phyloP scores from a whole-genome alignment of 2,888 invertebrate species.

The Magallana nippona region DNA sequence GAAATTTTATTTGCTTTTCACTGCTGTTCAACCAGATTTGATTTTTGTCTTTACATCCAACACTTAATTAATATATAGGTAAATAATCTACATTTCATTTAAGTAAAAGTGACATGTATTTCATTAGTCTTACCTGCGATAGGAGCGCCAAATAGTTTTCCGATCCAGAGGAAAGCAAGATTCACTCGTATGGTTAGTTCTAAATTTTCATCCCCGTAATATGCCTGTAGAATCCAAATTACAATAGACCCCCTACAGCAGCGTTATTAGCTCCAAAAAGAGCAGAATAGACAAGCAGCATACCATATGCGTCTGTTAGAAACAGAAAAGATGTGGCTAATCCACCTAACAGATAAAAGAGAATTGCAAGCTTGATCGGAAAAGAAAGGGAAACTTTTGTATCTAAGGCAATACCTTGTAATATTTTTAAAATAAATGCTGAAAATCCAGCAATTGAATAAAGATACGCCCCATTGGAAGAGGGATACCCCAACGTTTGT shows the following conservation, averaged over 20 bases:
- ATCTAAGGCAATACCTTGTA: conserved; percentile 36
- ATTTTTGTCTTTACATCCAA: no score
- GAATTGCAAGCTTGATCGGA: conserved; percentile 42
- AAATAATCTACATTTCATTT: no score
- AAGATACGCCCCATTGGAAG: conserved; percentile 29
- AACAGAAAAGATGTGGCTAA: conserved; percentile 36
- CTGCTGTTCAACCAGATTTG: no score
- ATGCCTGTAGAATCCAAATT: conserved; percentile 33
- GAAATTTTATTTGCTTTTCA: no score
- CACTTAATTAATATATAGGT: no score
- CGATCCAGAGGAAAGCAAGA: conserved; percentile 5
- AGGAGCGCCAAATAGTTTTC: conserved; percentile 40
- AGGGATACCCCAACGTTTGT: neutral
- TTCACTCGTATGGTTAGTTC: conserved; percentile 37
- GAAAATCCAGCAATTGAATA: conserved; percentile 45
- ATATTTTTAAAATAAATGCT: conserved; percentile 38
- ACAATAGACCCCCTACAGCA: conserved; percentile 44
- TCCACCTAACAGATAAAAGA: conserved; percentile 43
- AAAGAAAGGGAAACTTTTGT: neutral
- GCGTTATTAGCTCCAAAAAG: conserved; percentile 47
- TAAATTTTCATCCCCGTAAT: conserved; percentile 39
- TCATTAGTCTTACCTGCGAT: conserved; percentile 36
- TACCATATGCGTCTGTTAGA: neutral
- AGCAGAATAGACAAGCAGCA: conserved; percentile 18
- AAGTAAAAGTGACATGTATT: no score